phyloP scores from a whole-genome alignment of 92 coral and sea anemone genomes.

The Parazoanthus atlanticus region DNA sequence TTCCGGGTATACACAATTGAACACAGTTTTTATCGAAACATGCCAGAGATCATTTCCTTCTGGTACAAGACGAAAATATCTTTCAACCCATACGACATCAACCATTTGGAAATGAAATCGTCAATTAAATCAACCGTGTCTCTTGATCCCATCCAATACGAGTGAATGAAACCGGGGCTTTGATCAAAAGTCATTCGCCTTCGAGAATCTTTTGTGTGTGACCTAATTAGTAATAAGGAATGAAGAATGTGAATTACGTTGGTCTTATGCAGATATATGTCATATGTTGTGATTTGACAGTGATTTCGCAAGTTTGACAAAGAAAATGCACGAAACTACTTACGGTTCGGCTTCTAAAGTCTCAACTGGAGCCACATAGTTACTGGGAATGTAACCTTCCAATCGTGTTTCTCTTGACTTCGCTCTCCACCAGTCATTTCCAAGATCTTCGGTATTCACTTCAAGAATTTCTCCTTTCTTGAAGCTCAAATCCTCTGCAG shows the following conservation, averaged over 20 bases:
- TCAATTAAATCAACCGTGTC: background rate
- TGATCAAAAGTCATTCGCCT: slow-evolving; percentile 21
- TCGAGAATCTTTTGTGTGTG: background rate
- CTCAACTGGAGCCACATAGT: slow-evolving; percentile 89
- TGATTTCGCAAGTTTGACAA: background rate
- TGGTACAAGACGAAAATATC: too few relatives aligned
- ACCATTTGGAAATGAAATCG: background rate
- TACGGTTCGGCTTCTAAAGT: slow-evolving; percentile 98
- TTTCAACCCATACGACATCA: background rate
- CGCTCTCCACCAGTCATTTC: slow-evolving; percentile 97
- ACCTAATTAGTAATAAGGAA: background rate
- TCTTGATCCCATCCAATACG: background rate
- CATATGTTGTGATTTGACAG: background rate
- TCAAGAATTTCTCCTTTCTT: slow-evolving; percentile 93
- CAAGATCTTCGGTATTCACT: slow-evolving; percentile 77
- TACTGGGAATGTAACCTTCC: slow-evolving; percentile 96
- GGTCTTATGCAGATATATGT: background rate
- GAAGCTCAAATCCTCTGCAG: slow-evolving; percentile 94
- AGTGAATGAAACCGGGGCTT: background rate
- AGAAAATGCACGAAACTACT: slow-evolving; percentile 43
- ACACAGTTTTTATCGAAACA: background rate
- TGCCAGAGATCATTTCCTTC: background rate
- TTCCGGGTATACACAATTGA: slow-evolving; percentile 24
- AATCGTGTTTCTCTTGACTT: slow-evolving; percentile 66
- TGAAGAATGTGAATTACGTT: background rate